These are phyloP conservation scores for Luehdorfia chinensis DNA, from an alignment of 1,140 invertebrate genomes.

Conservation along the genomic window DNA sequence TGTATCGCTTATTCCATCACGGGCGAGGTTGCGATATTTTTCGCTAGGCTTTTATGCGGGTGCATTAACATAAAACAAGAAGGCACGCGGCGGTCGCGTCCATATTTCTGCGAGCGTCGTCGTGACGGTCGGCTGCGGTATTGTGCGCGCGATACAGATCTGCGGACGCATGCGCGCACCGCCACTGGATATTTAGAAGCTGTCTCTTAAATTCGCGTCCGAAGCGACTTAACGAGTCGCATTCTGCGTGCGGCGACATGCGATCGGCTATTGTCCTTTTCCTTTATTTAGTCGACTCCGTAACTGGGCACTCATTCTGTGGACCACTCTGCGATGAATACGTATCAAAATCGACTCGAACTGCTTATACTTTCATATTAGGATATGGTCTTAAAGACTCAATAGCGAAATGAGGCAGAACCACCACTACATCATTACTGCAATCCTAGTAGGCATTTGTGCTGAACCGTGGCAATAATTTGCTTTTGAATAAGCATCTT, in stretches of 20 bases:
- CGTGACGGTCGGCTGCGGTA: conserved; percentile 65
- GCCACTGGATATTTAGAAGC: conserved; percentile 72
- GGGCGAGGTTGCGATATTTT: conserved; percentile 50
- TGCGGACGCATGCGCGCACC: conserved; percentile 61
- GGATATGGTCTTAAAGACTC: conserved; percentile 7
- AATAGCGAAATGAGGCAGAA: not conserved
- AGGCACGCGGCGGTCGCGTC: conserved; percentile 53
- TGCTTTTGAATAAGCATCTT: not conserved
- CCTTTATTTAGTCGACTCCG: conserved; percentile 45
- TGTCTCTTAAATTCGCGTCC: conserved; percentile 69
- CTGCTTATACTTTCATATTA: conserved; percentile 16
- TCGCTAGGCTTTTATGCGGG: conserved; percentile 51
- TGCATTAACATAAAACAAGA: conserved; percentile 75
- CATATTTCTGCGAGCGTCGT: conserved; percentile 71
- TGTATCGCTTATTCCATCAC: conserved; percentile 62
- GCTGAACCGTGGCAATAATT: not conserved
- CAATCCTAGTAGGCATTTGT: not conserved
- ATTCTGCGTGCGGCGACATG: conserved; percentile 67
- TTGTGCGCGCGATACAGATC: conserved; percentile 73
- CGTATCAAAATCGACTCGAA: conserved; percentile 16
- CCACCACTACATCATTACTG: not conserved
- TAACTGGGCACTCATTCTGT: conserved; percentile 38
- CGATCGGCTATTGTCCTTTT: conserved; percentile 67
- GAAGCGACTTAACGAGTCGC: conserved; percentile 68
- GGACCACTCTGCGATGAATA: conserved; percentile 14